Base-by-base conservation (phyloP, 2,113 vertebrate genomes). In the Periophthalmus modestus region DNA sequence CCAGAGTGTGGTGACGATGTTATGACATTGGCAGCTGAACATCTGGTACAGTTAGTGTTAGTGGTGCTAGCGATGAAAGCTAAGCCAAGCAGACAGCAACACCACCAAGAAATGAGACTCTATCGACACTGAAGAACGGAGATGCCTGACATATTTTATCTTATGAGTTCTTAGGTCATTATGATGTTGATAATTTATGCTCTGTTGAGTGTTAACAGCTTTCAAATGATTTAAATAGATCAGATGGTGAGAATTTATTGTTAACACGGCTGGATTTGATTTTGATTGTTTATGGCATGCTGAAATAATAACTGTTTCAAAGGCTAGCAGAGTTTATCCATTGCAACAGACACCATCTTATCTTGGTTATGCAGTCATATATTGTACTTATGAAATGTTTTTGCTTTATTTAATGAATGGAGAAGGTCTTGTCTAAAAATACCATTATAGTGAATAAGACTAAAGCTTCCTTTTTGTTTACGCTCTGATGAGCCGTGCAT, bases 21-120 rank as follows among this genome's bases (percentile, higher is more conserved):
- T 65, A 19, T 65, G 62, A 65, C 62, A 65, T 10, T 65, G 62
- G 62, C 62, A 65, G 62, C 62, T 43, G 62, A 65, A 65, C 62
- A 65, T 65, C 62, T 65, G 62, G 34, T 65, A 39, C 23, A 59
- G 62, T 65, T 65, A 65, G 18, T 34, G 18, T 43, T 39, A 43
- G 34, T 6, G 11, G 34, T 39, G 34, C 34, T 21, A 15, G 33
- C 36, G 18, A 43, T 65, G 36, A 65, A 65, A 65, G 62, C 62
- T 65, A 65, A 65, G 62, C 33, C 62, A 39, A 65, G 34, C 36
- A 43, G 24, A 59, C 23, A 59, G 57, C 23, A 59, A 24, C 21
- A 24, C 9, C 62, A 39, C 19, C 19, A 39, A 39, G 62, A 43
- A 65, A 65, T 65, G 9, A 65, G 62, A 39, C 62, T 43, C 18